These are phyloP conservation scores for Dione vanillae DNA, from an alignment of 2,888 invertebrate genomes.

Conservation along the genomic window DNA sequence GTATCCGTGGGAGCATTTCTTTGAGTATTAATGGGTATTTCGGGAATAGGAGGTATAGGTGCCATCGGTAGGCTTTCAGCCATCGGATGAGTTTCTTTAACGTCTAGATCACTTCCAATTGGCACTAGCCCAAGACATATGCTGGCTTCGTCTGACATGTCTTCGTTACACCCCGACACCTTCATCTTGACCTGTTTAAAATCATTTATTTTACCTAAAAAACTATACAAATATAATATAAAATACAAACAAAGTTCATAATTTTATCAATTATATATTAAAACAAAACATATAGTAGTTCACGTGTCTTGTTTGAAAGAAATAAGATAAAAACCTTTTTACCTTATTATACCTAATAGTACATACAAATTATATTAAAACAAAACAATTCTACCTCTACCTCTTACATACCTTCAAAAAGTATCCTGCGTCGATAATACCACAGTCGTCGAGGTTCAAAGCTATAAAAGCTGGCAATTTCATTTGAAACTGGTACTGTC, in stretches of 20 bases:
- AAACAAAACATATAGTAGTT: too few species aligned
- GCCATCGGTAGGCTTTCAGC: conserved; percentile 57
- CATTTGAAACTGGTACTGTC: conserved; percentile 54
- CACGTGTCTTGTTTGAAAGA: too few species aligned
- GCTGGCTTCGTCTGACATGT: conserved; percentile 61
- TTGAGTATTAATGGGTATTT: conserved; percentile 31
- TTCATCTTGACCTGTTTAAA: conserved; percentile 60
- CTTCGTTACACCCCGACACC: conserved; percentile 67
- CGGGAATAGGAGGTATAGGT: conserved; percentile 52
- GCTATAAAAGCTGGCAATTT: conserved; percentile 60
- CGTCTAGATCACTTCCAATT: conserved; percentile 42
- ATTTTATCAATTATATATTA: too few species aligned
- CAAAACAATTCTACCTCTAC: neutral
- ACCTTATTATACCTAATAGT: too few species aligned
- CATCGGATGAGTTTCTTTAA: conserved; percentile 56
- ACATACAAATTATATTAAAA: neutral
- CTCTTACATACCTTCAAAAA: conserved; percentile 60
- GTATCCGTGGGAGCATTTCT: neutral
- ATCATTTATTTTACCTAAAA: neutral
- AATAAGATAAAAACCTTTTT: too few species aligned
- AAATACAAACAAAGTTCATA: neutral
- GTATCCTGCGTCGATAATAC: conserved; percentile 64
- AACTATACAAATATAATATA: neutral
- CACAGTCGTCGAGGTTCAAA: conserved; percentile 61
- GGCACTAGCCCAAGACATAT: conserved; percentile 67